Conservation (phyloP, 1,140 invertebrate species). For the Prorops nasuta region DNA sequence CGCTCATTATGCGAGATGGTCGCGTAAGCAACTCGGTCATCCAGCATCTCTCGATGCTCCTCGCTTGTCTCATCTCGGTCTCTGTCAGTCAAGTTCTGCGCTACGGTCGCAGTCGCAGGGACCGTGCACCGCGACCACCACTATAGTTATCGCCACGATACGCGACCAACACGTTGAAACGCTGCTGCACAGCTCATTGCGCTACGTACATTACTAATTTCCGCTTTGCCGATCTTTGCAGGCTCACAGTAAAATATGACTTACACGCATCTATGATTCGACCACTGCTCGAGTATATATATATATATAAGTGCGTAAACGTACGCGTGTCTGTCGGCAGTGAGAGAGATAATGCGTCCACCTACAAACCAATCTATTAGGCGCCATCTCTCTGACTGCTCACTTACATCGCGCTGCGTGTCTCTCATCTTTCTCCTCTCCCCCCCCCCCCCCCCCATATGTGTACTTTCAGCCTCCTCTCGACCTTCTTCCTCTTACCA, state of each 20-base stretch:
- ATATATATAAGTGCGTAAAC: too few relatives aligned
- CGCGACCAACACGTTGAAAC: background rate
- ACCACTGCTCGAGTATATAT: too few relatives aligned
- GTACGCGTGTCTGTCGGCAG: background rate
- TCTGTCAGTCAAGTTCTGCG: too few relatives aligned
- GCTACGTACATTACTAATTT: constrained; percentile 51
- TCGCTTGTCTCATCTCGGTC: background rate
- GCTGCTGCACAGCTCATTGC: constrained; percentile 41
- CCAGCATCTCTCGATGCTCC: background rate
- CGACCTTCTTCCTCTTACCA: constrained; percentile 23
- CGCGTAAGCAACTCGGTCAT: constrained; percentile 14
- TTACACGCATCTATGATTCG: too few relatives aligned
- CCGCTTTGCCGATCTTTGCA: constrained; percentile 33
- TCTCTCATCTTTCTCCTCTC: constrained; percentile 34
- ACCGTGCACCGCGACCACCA: constrained; percentile 11
- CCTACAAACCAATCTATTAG: constrained; percentile 59
- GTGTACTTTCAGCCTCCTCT: constrained; percentile 7
- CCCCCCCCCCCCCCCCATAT: constrained; percentile 18
- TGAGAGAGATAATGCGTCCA: constrained; percentile 50
- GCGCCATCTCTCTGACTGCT: constrained; percentile 56
- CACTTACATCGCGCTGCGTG: constrained; percentile 46
- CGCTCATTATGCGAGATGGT: constrained; percentile 34
- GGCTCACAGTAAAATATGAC: too few relatives aligned
- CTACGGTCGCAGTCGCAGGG: too few relatives aligned
- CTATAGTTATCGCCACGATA: constrained; percentile 5